These are phyloP conservation scores for Xanthia icteritia DNA, from an alignment of 2,888 invertebrate genomes.

Conservation along the genomic window DNA sequence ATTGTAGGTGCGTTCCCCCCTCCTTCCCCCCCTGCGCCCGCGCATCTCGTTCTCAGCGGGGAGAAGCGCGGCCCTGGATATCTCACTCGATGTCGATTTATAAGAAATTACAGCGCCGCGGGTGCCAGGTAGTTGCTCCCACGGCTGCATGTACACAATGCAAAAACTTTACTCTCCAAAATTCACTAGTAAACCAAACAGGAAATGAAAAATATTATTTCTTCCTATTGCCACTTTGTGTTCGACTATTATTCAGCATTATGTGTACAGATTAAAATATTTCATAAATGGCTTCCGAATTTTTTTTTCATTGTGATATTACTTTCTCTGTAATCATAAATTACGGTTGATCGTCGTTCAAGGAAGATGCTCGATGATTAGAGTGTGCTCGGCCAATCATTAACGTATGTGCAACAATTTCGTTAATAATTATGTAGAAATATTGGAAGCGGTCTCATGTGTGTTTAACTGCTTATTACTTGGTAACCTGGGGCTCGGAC, in stretches of 20 bases:
- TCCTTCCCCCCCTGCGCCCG: constrained; percentile 45
- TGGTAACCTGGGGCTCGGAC: constrained; percentile 79
- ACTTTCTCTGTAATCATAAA: constrained; percentile 75
- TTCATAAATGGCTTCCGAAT: constrained; percentile 73
- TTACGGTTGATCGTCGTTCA: constrained; percentile 75
- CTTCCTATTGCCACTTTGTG: constrained; percentile 80
- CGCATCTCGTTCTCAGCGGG: constrained; percentile 72
- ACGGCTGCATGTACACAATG: constrained; percentile 82
- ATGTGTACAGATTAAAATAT: constrained; percentile 67
- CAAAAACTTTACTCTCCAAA: constrained; percentile 83
- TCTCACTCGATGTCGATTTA: constrained; percentile 90
- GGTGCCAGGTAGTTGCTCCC: constrained; percentile 88
- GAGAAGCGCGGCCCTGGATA: constrained; percentile 81
- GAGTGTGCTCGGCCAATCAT: constrained; percentile 76
- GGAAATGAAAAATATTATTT: constrained; percentile 88
- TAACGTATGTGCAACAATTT: constrained; percentile 82
- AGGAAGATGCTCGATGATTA: constrained; percentile 76
- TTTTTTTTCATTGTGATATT: constrained; percentile 67
- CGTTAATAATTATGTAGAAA: constrained; percentile 83
- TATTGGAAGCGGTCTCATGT: constrained; percentile 82
- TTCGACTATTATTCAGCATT: constrained; percentile 59
- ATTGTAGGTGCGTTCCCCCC: constrained; percentile 74
- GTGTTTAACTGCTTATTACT: constrained; percentile 86
- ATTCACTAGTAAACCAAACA: constrained; percentile 82
- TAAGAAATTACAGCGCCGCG: constrained; percentile 87